Evolutionary conservation across 2,797 vertebrate species (phyloP).

Genomic region (Chanos chanos): DNA sequence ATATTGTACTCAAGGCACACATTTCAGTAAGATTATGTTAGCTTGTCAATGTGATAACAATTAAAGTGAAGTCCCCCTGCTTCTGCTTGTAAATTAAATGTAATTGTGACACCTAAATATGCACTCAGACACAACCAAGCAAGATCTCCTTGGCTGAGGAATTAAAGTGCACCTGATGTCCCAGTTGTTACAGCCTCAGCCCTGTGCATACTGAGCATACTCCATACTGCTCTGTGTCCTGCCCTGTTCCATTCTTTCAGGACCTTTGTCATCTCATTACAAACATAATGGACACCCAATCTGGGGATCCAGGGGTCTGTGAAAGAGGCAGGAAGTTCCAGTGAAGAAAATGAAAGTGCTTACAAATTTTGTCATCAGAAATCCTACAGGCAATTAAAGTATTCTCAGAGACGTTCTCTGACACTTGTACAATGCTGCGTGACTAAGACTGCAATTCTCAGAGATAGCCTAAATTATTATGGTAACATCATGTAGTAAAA

Average conservation of each 20-base stretch:
- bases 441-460: too few relatives aligned
- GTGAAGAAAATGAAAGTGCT: slow-evolving; percentile 21
- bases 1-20: slow-evolving; percentile 44
- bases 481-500: too few relatives aligned
- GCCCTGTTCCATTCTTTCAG: neutral
- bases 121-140: slow-evolving; percentile 48
- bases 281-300: slow-evolving; percentile 52
- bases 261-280: slow-evolving; percentile 53
- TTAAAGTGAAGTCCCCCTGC: slow-evolving; percentile 39
- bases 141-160: slow-evolving; percentile 26
- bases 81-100: slow-evolving; percentile 51
- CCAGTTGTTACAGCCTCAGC: slow-evolving; percentile 34
- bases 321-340: slow-evolving; percentile 9
- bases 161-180: slow-evolving; percentile 42
- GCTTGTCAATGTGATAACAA: slow-evolving; percentile 36
- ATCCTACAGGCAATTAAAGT: neutral
- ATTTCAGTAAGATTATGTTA: slow-evolving; percentile 51
- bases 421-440: slow-evolving; percentile 27
- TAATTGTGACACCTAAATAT: slow-evolving; percentile 46
- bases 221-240: neutral
- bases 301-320: slow-evolving; percentile 34
- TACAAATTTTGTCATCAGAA: slow-evolving; percentile 3
- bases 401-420: too few relatives aligned
- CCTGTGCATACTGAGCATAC: neutral
- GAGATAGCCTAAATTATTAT: too few relatives aligned